Conservation (phyloP, 1,140 invertebrate genomes). For the Monomorium pharaonis region DNA sequence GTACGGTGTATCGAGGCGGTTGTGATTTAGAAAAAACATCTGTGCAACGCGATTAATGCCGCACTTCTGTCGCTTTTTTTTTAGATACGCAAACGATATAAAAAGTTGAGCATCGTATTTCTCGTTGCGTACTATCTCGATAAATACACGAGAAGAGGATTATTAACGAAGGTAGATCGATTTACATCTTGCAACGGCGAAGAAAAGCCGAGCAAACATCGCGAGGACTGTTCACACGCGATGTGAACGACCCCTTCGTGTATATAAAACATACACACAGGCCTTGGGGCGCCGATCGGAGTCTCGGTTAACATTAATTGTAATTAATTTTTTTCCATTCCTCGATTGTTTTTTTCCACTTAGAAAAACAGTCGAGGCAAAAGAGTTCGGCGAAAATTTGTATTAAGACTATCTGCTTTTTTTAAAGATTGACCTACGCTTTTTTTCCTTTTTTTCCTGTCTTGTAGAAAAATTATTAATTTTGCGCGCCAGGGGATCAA, state of each 20-base stretch:
- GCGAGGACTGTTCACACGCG: constrained; percentile 27
- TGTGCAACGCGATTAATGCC: constrained; percentile 23
- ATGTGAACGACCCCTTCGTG: neutral
- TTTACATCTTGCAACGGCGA: constrained; percentile 56
- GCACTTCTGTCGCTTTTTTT: constrained; percentile 44
- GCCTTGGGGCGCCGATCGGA: neutral
- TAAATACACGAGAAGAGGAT: constrained; percentile 70
- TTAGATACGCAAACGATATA: constrained; percentile 78
- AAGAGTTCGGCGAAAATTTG: constrained; percentile 14
- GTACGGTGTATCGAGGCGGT: neutral
- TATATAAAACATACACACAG: constrained; percentile 9
- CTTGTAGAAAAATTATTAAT: constrained; percentile 14
- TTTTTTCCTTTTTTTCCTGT: neutral
- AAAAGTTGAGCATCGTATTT: constrained; percentile 80
- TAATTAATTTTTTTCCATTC: neutral
- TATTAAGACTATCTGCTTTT: neutral
- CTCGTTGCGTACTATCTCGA: constrained; percentile 64
- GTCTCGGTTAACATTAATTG: constrained; percentile 12
- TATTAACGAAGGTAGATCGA: constrained; percentile 68
- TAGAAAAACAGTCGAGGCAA: neutral
- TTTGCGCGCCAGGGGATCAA: neutral
- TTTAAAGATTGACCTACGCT: neutral
- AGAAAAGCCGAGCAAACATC: constrained; percentile 63
- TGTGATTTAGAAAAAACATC: constrained; percentile 61
- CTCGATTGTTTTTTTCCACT: neutral